phyloP scores from a whole-genome alignment of 2,888 invertebrate species.

The Caenorhabditis sp. region DNA sequence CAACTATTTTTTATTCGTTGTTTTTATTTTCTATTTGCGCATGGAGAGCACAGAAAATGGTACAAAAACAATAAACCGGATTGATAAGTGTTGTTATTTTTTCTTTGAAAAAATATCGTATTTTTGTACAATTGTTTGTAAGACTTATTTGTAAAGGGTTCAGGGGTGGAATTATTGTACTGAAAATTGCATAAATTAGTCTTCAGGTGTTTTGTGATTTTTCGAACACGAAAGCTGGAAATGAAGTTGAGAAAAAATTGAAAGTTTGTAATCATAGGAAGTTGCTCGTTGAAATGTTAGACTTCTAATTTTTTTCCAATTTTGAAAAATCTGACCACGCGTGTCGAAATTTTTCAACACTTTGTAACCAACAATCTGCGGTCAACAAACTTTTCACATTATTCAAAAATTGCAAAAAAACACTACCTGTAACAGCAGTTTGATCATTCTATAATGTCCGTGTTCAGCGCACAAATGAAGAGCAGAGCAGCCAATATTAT shows the following conservation, averaged over 20 bases:
- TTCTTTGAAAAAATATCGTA: slow-evolving; percentile 5
- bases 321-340: too few relatives aligned
- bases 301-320: too few relatives aligned
- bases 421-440: slow-evolving; percentile 60
- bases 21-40: slow-evolving; percentile 2
- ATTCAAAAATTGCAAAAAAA: background rate
- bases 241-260: too few relatives aligned
- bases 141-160: background rate
- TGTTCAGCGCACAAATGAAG: slow-evolving; percentile 86
- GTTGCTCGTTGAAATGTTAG: too few relatives aligned
- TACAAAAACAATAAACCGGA: slow-evolving; percentile 2
- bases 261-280: too few relatives aligned
- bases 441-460: slow-evolving; percentile 70
- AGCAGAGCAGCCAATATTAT: slow-evolving; percentile 84
- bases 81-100: background rate
- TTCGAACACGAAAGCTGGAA: too few relatives aligned
- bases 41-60: background rate
- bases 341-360: too few relatives aligned
- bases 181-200: too few relatives aligned
- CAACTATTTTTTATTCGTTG: background rate
- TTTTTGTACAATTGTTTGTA: background rate
- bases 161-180: too few relatives aligned
- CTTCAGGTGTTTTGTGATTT: too few relatives aligned
- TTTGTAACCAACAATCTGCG: too few relatives aligned
- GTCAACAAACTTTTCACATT: too few relatives aligned